Percentiles rank a stretch among this genome's conserved stretches.
Evolutionary conservation across 2,888 invertebrate genomes (phyloP).

Genomic region (Polydrusus pterygomalis): DNA sequence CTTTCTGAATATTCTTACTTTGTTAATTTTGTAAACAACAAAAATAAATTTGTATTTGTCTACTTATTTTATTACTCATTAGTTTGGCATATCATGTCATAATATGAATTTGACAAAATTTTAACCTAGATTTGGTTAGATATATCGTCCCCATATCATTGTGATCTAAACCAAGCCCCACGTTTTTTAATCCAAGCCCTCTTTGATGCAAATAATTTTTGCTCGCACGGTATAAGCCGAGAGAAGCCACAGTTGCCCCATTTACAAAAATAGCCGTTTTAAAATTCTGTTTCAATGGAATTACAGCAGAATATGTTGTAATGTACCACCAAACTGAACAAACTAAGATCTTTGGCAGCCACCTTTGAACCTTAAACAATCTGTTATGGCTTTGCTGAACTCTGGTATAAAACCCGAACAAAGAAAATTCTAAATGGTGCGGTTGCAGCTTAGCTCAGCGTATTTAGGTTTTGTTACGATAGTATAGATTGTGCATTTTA

Average conservation of each 20-base stretch:
- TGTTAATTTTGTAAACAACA: too few species aligned
- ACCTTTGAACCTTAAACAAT: slow-evolving; percentile 37
- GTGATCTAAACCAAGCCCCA: too few species aligned
- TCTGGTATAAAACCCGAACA: slow-evolving; percentile 16
- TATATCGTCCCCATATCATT: too few species aligned
- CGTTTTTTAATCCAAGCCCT: too few species aligned
- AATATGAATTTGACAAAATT: too few species aligned
- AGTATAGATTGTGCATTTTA: neutral
- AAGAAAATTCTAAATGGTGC: slow-evolving; percentile 28
- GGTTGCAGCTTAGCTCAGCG: slow-evolving; percentile 1
- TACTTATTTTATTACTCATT: too few species aligned
- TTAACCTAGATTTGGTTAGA: too few species aligned
- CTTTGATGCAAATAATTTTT: neutral
- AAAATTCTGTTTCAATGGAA: slow-evolving; percentile 22
- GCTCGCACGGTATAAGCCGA: neutral
- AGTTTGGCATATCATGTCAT: too few species aligned
- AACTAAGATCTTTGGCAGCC: slow-evolving; percentile 23
- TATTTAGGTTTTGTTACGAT: neutral
- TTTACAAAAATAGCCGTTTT: slow-evolving; percentile 10
- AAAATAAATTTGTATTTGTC: too few species aligned
- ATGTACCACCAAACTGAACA: slow-evolving; percentile 29
- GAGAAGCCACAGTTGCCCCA: neutral
- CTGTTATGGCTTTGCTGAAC: slow-evolving; percentile 33
- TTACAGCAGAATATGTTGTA: slow-evolving; percentile 30
- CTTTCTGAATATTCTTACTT: too few species aligned